These are phyloP conservation scores for Himantopus leucocephalus DNA, from an alignment of 2,113 vertebrate species.

Conservation along the genomic window DNA sequence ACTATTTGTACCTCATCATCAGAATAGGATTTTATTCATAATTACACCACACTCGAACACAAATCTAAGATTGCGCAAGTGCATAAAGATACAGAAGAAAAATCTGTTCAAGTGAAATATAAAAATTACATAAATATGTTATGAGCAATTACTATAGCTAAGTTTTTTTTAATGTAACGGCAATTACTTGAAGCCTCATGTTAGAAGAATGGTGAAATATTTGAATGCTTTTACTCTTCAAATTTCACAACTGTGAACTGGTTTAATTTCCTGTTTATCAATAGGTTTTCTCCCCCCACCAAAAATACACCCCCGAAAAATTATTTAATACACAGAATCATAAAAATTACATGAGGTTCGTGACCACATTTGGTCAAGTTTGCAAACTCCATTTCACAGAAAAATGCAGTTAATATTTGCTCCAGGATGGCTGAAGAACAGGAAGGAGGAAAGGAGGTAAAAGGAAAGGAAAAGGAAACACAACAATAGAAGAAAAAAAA, in stretches of 20 bases:
- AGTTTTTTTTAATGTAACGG: not conserved
- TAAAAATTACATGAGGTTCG: not conserved
- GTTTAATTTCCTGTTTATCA: not conserved
- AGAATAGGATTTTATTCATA: not conserved
- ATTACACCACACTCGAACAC: rapidly evolving
- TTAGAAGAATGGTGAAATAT: not conserved
- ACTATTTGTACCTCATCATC: not conserved
- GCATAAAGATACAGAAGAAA: not conserved
- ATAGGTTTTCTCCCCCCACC: rapidly evolving
- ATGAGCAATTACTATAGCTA: not conserved
- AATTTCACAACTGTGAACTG: not conserved
- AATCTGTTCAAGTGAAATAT: not conserved
- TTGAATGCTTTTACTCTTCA: not conserved
- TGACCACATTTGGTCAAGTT: not conserved
- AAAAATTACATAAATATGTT: not conserved
- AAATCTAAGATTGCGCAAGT: not conserved
- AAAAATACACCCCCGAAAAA: not conserved
- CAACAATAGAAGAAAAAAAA: not conserved
- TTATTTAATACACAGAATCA: not conserved
- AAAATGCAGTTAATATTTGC: not conserved
- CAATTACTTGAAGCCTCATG: not conserved
- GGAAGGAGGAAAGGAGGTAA: not conserved
- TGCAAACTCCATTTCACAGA: not conserved
- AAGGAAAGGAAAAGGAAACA: not conserved
- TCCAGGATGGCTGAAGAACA: not conserved